Conservation (phyloP, 2,797 vertebrate genomes). For the Chloroceryle amazona region DNA sequence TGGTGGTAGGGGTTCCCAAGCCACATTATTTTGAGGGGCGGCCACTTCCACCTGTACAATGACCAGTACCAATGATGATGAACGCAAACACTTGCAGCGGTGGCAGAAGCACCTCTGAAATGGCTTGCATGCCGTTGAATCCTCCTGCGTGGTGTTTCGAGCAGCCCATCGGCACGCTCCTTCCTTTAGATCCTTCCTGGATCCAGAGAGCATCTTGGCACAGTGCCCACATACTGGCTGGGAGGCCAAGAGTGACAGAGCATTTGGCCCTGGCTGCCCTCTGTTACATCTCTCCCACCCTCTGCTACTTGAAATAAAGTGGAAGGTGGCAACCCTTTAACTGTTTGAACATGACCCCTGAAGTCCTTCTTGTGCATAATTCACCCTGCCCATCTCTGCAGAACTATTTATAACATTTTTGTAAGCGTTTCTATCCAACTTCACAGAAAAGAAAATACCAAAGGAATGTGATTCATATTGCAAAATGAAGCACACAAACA, state of each 20-base stretch:
- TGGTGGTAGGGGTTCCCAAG: not conserved
- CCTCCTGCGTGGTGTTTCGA: not conserved
- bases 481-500: not conserved
- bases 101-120: not conserved
- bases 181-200: not conserved
- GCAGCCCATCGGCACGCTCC: not conserved
- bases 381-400: not conserved
- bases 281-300: not conserved
- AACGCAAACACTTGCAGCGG: not conserved
- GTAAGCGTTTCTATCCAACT: not conserved
- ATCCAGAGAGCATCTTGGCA: not conserved
- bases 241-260: not conserved
- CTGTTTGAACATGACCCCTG: not conserved
- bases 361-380: not conserved
- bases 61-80: not conserved
- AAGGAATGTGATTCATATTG: not conserved
- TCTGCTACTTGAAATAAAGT: not conserved
- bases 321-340: not conserved
- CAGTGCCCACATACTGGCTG: not conserved
- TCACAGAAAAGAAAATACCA: not conserved
- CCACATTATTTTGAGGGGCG: not conserved
- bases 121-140: accelerated
- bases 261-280: not conserved
- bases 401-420: not conserved
- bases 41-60: not conserved